Evolutionary conservation across 2,113 vertebrate genomes (phyloP).

Genomic region (Calypte anna): DNA sequence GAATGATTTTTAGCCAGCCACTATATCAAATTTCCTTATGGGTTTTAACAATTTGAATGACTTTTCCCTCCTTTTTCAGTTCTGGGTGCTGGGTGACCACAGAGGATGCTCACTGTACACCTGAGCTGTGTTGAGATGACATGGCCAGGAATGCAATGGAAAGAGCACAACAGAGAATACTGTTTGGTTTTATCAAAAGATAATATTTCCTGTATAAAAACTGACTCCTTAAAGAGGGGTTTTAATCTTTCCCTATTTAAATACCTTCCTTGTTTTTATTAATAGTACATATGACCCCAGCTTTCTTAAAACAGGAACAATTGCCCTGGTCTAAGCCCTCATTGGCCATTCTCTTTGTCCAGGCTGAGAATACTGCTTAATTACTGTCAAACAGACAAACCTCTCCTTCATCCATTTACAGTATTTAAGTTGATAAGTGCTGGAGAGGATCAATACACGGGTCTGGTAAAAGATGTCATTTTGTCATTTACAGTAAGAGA

Average conservation of each 20-base stretch:
- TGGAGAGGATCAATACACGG: neutral
- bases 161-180: neutral
- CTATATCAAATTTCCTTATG: neutral
- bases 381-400: neutral
- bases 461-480: neutral
- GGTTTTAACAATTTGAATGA: neutral
- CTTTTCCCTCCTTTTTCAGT: neutral
- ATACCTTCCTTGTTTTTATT: neutral
- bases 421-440: neutral
- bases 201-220: neutral
- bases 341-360: neutral
- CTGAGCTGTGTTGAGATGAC: neutral
- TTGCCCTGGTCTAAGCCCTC: neutral
- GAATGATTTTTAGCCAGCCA: neutral
- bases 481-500: conserved; percentile 27
- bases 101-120: neutral
- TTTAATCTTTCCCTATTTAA: neutral
- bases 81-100: neutral
- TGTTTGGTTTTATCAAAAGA: neutral
- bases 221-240: neutral
- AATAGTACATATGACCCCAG: neutral
- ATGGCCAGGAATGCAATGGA: neutral
- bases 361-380: neutral
- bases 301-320: neutral
- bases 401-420: neutral